Percentiles rank a stretch among this genome's conserved stretches.
Conservation (phyloP, 1,140 invertebrate genomes). For the Sweltsa coloradensis region DNA sequence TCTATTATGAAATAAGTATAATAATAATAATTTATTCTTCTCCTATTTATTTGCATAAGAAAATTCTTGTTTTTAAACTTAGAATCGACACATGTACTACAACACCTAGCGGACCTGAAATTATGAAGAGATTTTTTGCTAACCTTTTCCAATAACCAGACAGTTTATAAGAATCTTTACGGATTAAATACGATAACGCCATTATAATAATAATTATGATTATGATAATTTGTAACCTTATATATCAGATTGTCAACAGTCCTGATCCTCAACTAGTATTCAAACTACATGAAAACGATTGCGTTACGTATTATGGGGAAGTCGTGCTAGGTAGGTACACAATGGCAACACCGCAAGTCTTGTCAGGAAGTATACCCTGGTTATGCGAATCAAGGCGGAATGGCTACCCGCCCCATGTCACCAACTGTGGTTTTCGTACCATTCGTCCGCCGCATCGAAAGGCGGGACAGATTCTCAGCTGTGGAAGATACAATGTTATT, state of each 20-base stretch:
- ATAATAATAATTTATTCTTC: too few species aligned
- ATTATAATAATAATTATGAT: neutral
- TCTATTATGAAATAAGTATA: too few species aligned
- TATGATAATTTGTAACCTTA: neutral
- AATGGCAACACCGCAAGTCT: neutral
- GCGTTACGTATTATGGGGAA: neutral
- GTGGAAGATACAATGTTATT: too few species aligned
- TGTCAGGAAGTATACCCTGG: neutral
- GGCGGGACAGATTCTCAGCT: neutral
- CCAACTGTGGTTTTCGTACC: neutral
- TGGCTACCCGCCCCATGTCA: neutral
- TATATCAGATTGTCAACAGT: neutral
- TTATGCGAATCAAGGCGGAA: neutral
- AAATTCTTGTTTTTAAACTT: too few species aligned
- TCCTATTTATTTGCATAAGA: too few species aligned
- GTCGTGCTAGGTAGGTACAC: neutral
- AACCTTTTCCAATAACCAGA: too few species aligned
- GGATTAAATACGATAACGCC: too few species aligned
- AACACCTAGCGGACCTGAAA: too few species aligned
- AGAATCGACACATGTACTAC: too few species aligned
- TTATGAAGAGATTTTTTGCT: too few species aligned
- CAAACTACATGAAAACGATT: too few species aligned
- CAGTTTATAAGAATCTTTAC: too few species aligned
- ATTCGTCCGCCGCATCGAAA: neutral
- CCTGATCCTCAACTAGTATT: neutral